Base-by-base conservation (phyloP, 2,797 vertebrate genomes). In the Pelodytes ibericus region DNA sequence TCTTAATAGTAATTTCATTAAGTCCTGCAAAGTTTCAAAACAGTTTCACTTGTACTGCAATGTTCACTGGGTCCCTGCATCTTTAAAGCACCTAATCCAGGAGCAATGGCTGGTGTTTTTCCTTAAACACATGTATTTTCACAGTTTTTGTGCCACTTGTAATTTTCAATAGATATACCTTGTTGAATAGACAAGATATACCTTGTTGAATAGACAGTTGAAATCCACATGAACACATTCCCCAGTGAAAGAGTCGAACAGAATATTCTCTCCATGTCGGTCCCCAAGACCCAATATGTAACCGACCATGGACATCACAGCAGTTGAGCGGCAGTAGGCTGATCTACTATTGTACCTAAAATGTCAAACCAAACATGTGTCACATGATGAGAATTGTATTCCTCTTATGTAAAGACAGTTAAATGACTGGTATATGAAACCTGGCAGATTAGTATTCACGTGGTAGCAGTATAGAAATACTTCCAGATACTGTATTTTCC, bases 191-290 rank as follows among this genome's bases (percentile, higher is more conserved):
- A 88, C 6, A 44, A 13, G 13, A 2, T 49, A 80, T 80, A 98
- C 97, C 95, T 99, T 99, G 88, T 99, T 99, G 82, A 99, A 99
- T 68, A 99, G 95, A 88, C 97, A 99, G 93, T 99, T 99, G 90
- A 99, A 99, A 88, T 99, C 98, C 7, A 99, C 98, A 2, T 99
- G 98, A 75, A 99, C 92, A 80, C 95, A 98, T 85, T 99, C 97
- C 16, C 97, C 98, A 2, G 96, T 99, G 75, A 96, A 89, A 11
- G 98, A 98, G 84, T 99, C 96, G 69, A 99, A 99, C 8, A 99
- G 87, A 87, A 99, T 99, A 84, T 99, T 99, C 86, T 99, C 97
- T 53, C 97, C 96, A 9, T 99, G 97, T 18, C 97, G 96, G 83
- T 99, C 98, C 26, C 98, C 98, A 74, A 99, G 91, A 26, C 97